phyloP scores from a whole-genome alignment of 2,888 invertebrate genomes.

The Drosophila lutescens region DNA sequence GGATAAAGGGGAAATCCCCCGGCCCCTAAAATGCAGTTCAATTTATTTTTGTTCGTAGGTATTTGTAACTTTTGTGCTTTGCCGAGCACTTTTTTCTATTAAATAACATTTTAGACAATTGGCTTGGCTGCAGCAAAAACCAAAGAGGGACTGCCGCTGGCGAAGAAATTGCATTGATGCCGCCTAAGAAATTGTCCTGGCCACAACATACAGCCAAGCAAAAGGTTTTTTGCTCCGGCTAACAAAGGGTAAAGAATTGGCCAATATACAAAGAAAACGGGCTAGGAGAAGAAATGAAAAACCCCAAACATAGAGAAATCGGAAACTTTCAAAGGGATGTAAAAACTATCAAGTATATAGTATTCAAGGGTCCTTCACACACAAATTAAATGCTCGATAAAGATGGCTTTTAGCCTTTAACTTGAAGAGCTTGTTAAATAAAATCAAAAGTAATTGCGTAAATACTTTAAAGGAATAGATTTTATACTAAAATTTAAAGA shows the following conservation, averaged over 20 bases:
- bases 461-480: background rate
- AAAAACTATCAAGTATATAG: slow-evolving; percentile 28
- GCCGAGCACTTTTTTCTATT: slow-evolving; percentile 60
- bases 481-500: background rate
- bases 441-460: slow-evolving; percentile 16
- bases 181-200: slow-evolving; percentile 53
- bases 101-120: slow-evolving; percentile 74
- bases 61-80: slow-evolving; percentile 53
- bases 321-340: slow-evolving; percentile 28
- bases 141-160: slow-evolving; percentile 16
- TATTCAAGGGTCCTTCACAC: slow-evolving; percentile 8
- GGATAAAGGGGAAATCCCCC: slow-evolving; percentile 46
- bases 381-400: slow-evolving; percentile 19
- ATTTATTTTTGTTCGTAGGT: slow-evolving; percentile 53
- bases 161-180: slow-evolving; percentile 43
- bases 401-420: background rate
- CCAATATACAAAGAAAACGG: slow-evolving; percentile 31
- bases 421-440: background rate
- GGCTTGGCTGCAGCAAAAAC: slow-evolving; percentile 32
- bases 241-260: slow-evolving; percentile 44
- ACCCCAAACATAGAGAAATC: slow-evolving; percentile 23
- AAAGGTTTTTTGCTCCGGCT: slow-evolving; percentile 4
- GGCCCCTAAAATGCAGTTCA: slow-evolving; percentile 62
- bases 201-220: slow-evolving; percentile 36
- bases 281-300: background rate